Conservation (phyloP, 2,113 vertebrate genomes). For the Crotalus horridus region DNA sequence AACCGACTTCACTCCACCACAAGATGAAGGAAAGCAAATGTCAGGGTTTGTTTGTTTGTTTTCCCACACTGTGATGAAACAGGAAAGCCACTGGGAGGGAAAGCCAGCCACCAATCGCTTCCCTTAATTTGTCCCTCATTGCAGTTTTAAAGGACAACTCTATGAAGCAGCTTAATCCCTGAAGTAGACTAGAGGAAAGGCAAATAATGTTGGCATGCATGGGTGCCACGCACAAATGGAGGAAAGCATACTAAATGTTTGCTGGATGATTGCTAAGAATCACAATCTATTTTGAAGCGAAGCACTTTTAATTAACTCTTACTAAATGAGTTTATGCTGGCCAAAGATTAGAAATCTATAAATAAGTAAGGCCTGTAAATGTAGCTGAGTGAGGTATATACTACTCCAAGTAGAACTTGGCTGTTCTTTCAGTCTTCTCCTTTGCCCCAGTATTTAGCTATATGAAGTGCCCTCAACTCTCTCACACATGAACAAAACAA, state of each 20-base stretch:
- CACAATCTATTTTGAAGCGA: background rate
- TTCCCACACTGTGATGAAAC: background rate
- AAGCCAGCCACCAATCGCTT: background rate
- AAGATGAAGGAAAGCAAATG: background rate
- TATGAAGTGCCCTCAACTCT: conserved; percentile 28
- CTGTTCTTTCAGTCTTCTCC: conserved; percentile 28
- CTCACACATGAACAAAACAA: conserved; percentile 32
- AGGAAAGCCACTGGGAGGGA: background rate
- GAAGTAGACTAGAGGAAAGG: background rate
- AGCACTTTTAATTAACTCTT: background rate
- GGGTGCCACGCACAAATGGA: background rate
- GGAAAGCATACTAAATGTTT: background rate
- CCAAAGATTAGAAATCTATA: background rate
- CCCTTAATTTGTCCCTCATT: background rate
- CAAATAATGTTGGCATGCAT: background rate
- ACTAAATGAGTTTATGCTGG: background rate
- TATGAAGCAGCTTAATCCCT: background rate
- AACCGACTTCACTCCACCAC: background rate
- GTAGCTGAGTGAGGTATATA: background rate
- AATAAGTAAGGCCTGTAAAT: background rate
- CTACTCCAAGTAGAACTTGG: background rate
- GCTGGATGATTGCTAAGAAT: background rate
- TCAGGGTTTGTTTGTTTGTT: background rate
- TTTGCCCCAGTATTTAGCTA: conserved; percentile 20
- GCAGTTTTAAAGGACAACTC: background rate